A percentile compares a stretch with the other conserved stretches of the same genome.
Evolutionary conservation across 2,113 vertebrate genomes (phyloP).

Genomic region (Craseonycteris thonglongyai): DNA sequence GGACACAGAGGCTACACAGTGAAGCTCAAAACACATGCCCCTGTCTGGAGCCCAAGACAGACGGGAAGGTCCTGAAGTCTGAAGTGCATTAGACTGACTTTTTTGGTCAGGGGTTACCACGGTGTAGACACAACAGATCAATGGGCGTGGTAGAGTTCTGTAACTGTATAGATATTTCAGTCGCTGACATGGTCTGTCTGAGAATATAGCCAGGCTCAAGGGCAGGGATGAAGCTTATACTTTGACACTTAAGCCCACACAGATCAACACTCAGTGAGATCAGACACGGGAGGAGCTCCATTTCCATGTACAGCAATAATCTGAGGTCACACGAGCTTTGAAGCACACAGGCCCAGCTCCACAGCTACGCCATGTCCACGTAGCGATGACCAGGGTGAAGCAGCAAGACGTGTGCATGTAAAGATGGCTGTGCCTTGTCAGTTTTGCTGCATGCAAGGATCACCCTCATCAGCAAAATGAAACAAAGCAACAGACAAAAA

Average conservation of each 20-base stretch:
- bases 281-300: neutral
- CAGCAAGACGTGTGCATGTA: rapidly evolving
- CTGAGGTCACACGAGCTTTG: too few relatives aligned
- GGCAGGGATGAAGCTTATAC: neutral
- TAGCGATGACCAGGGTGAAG: rapidly evolving
- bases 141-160: neutral
- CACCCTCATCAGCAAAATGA: neutral
- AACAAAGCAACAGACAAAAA: neutral
- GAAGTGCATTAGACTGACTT: neutral
- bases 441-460: neutral
- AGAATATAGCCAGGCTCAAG: neutral
- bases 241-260: neutral
- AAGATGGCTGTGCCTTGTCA: neutral
- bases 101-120: neutral
- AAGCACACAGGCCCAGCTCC: too few relatives aligned
- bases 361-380: rapidly evolving
- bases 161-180: neutral
- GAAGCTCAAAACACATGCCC: neutral
- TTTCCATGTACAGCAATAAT: neutral
- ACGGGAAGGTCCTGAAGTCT: neutral
- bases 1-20: neutral
- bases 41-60: neutral
- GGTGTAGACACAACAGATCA: neutral
- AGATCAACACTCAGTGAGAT: neutral
- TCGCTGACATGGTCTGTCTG: neutral